Base-by-base conservation (phyloP, 1,140 invertebrate genomes). In the Melanaphis sacchari region DNA sequence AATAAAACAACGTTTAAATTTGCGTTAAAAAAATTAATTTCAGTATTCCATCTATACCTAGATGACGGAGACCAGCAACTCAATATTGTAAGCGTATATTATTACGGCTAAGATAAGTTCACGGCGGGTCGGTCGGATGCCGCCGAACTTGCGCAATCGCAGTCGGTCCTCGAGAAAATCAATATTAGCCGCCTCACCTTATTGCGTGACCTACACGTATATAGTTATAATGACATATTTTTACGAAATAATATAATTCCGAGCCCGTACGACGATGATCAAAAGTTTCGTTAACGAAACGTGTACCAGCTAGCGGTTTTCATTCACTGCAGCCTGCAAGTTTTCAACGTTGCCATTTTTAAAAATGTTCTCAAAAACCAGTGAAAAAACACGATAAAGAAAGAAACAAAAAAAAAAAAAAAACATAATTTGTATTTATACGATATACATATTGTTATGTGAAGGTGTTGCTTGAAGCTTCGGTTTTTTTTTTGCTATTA, bases 111-210 rank as follows among this genome's bases (percentile, higher is more conserved):
- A 46, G 41, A 87, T 8, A 46, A 87, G 85, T 46, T 49, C 85
- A n/a, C 85, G 85, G 85, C 85, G 31, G 85, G 43, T 88, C 85
- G 85, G 85, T 88, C 85, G 85, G 43, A 9, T 22, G 24, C 76
- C 76, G 76, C 31, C 85, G 43, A 9, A 1, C 85, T 18, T n/a
- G 85, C 43, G 85, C 85, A 88, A 88, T 18, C 85, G 85, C 85
- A n/a, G n/a, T 22, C 6, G 85, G 41, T 2, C 22, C 1, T 46
- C 84, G 41, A n/a, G 46, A 87, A 88, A 88, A 88, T 88, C 85
- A 88, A 88, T 88, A 88, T 36, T 36, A n/a, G 24, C 24, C 85
- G 85, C 31, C 85, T 87, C 85, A 87, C 85, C 31, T n/a, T n/a
- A 76, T 15, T 76, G 59, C 18, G 59, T 76, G 82, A 85, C 38